Evolutionary conservation across 2,888 invertebrate genomes (phyloP).

Genomic region (Norana najaformis): DNA sequence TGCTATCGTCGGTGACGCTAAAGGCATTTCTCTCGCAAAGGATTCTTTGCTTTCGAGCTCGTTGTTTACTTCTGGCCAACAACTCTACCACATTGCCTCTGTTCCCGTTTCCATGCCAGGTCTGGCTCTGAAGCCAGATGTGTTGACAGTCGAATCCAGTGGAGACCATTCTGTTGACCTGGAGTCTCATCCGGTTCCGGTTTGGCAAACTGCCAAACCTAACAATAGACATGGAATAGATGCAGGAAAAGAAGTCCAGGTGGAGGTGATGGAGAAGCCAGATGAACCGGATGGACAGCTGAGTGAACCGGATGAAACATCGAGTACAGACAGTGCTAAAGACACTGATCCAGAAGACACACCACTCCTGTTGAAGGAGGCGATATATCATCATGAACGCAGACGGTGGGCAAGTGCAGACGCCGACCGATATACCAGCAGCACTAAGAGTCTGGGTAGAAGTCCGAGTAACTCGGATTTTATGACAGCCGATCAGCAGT

Average conservation of each 20-base stretch:
- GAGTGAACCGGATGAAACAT: not conserved
- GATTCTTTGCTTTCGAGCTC: not conserved
- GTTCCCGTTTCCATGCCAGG: not conserved
- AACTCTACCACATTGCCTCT: slow-evolving; percentile 9
- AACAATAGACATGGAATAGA: not conserved
- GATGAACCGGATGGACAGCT: not conserved
- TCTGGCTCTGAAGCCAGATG: not conserved
- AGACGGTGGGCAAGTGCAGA: slow-evolving; percentile 8
- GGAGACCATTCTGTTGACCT: not conserved
- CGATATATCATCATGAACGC: not conserved
- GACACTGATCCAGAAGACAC: not conserved
- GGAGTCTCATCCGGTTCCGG: not conserved
- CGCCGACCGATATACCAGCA: not conserved
- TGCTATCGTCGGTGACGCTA: not conserved
- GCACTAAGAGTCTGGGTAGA: not conserved
- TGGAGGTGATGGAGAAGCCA: not conserved
- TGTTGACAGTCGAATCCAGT: not conserved
- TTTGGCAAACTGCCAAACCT: not conserved
- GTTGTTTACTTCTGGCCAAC: not conserved
- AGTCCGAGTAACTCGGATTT: not conserved
- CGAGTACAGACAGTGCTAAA: slow-evolving; percentile 22
- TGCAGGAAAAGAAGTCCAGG: not conserved
- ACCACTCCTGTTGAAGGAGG: not conserved
- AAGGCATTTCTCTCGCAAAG: slow-evolving; percentile 9
- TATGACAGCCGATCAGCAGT: not conserved